phyloP scores from a whole-genome alignment of 2,888 invertebrate species.

The Tetragonisca angustula region DNA sequence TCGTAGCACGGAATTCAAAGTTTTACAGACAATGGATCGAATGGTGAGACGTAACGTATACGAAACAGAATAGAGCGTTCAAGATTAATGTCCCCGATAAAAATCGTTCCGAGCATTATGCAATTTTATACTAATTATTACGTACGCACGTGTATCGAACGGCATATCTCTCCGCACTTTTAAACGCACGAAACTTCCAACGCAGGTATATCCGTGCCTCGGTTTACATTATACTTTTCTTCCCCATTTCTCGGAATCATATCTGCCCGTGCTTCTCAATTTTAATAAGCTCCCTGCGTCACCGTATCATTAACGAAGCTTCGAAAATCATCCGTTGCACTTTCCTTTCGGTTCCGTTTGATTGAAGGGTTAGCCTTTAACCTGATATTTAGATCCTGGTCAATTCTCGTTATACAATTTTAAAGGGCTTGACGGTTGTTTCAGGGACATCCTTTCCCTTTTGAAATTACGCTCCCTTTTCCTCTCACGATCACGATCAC shows the following conservation, averaged over 20 bases:
- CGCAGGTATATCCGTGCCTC: slow-evolving; percentile 22
- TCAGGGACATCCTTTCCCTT: not conserved
- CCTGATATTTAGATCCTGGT: not conserved
- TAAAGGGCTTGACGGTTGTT: not conserved
- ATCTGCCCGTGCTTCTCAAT: slow-evolving; percentile 13
- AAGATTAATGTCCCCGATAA: slow-evolving; percentile 46
- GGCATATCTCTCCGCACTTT: slow-evolving; percentile 43
- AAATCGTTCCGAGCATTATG: slow-evolving; percentile 26
- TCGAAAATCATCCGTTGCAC: not conserved
- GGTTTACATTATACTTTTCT: slow-evolving; percentile 20
- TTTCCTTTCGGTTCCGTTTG: not conserved
- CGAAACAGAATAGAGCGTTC: slow-evolving; percentile 38
- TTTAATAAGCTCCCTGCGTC: not conserved
- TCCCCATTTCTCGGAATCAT: slow-evolving; percentile 27
- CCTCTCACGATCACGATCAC: too few relatives aligned
- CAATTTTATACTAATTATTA: slow-evolving; percentile 54
- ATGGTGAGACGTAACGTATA: slow-evolving; percentile 23
- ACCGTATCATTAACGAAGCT: not conserved
- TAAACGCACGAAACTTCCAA: slow-evolving; percentile 49
- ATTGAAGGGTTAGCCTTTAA: not conserved
- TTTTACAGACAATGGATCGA: slow-evolving; percentile 26
- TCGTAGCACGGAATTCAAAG: not conserved
- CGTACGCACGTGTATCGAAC: slow-evolving; percentile 49
- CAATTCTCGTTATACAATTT: not conserved
- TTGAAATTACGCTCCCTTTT: too few relatives aligned